Base-by-base conservation (phyloP, 2,888 invertebrate genomes). In the Cantharis rustica region DNA sequence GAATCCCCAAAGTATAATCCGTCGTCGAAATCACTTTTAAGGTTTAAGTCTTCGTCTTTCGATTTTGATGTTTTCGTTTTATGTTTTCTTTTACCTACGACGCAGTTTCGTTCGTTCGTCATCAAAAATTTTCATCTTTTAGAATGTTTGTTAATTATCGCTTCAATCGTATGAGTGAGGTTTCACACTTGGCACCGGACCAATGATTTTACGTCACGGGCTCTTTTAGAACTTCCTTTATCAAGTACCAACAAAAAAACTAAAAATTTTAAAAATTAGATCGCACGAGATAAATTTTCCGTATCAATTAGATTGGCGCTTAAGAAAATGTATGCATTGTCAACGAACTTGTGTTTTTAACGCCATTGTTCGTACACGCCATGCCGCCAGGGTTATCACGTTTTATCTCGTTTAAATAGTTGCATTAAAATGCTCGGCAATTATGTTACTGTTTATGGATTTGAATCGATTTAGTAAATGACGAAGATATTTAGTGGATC, bases 161-260 rank as follows among this genome's bases (percentile, higher is more conserved):
- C 23, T 26, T 64, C 63, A 27, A 61, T 23, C 47, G 31, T 61
- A 63, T 66, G 69, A 75, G 31, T 63, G 63, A 70, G 70, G 69
- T 69, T 71, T 71, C 74, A 66, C 71, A 69, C 72, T 76, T 76
- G 78, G 76, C 76, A 79, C 11, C 64, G 68, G 15, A 73, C 69
- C 76, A 76, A 76, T 15, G 23, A 70, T 73, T 73, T 62, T 68
- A 71, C 74, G 75, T 76, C 75, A 75, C 71, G 66, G 66, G 64
- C 73, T 71, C 62, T 74, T 71, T 69, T 73, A 75, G 75, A 70
- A 73, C 71, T 71, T 74, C 62, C 73, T 78, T 78, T 75, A 74
- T 77, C 17, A 66, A 10, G 31, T 13, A 69, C 17, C 23, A 69
- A 69, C 69, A 69, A 68, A 66, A 31, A 13, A 16, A 64, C 15